Base-by-base conservation (phyloP, 2,888 invertebrate species). In the Drepana falcataria region DNA sequence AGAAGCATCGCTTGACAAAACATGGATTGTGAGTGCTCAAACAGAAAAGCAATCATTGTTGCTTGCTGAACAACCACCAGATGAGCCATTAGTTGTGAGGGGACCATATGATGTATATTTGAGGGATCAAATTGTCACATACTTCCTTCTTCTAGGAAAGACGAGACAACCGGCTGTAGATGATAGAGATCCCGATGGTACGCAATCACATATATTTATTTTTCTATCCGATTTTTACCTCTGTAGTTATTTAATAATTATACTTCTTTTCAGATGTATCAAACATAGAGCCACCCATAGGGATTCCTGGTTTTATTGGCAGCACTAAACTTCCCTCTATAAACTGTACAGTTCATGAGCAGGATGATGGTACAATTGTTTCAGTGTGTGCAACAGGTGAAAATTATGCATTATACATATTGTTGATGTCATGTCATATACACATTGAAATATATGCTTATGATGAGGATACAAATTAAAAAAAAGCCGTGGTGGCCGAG, bases 21-120 rank as follows among this genome's bases (percentile, higher is more conserved):
- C 98, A 0, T 99, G 98, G 97, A 94, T 99, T 63, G 95, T 97
- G 0, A 97, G 96, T 77, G 96, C 95, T 0, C 97, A 97, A 80
- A 96, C 97, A 82, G 92, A 93, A 5, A 87, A 87, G 0, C 99
- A 99, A 77, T 92, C 92, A 66, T 82, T 93, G 49, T 85, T 99
- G 4, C 76, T 98, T 9, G 80, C 85, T 0, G 91, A 93, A 54
- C 96, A 85, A 75, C 93, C 65, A 56, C 77, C 65, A 58, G 86
- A 92, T 65, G 92, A 92, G 65, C 95, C 94, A 0, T 78, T 98
- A 41, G 95, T 93, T 69, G 95, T 99, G 1, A 96, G 97, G 85
- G 99, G 98, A 0, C 95, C 97, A 0, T 97, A 93, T 79, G 87
- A 92, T 62, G 93, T 98, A 3, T 98, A 96, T 94, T 79, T 98